Conservation (phyloP, 2,888 invertebrate species). For the Halictus quadricinctus region DNA sequence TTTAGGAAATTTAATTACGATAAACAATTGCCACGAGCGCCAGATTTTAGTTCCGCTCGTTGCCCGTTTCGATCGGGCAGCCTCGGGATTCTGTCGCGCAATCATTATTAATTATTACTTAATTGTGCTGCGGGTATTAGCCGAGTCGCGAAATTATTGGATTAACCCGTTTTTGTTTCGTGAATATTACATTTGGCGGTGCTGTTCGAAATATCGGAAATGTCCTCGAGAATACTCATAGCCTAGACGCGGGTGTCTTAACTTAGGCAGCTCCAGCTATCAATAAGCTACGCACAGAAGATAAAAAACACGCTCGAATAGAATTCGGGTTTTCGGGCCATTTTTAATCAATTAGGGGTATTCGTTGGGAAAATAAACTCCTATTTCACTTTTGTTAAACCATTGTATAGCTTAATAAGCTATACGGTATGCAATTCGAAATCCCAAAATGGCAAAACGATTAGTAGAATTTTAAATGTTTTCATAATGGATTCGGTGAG, state of each 20-base stretch:
- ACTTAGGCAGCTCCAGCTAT: background rate
- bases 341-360: too few relatives aligned
- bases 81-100: slow-evolving; percentile 4
- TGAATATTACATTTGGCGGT: background rate
- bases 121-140: slow-evolving; percentile 37
- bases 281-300: too few relatives aligned
- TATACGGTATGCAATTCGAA: too few relatives aligned
- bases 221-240: background rate
- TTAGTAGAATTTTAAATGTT: too few relatives aligned
- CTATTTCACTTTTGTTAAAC: too few relatives aligned
- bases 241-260: too few relatives aligned
- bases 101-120: slow-evolving; percentile 30
- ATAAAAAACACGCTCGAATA: too few relatives aligned
- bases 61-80: slow-evolving; percentile 14
- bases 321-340: too few relatives aligned
- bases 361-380: too few relatives aligned
- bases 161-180: background rate
- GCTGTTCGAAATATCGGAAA: background rate
- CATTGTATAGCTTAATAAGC: too few relatives aligned
- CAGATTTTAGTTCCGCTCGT: slow-evolving; percentile 16
- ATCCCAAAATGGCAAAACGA: too few relatives aligned
- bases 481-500: too few relatives aligned
- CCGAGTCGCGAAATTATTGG: background rate
- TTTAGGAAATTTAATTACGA: slow-evolving; percentile 13
- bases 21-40: background rate